These are phyloP conservation scores for Laothoe populi DNA, from an alignment of 2,888 invertebrate species.

Conservation along the genomic window DNA sequence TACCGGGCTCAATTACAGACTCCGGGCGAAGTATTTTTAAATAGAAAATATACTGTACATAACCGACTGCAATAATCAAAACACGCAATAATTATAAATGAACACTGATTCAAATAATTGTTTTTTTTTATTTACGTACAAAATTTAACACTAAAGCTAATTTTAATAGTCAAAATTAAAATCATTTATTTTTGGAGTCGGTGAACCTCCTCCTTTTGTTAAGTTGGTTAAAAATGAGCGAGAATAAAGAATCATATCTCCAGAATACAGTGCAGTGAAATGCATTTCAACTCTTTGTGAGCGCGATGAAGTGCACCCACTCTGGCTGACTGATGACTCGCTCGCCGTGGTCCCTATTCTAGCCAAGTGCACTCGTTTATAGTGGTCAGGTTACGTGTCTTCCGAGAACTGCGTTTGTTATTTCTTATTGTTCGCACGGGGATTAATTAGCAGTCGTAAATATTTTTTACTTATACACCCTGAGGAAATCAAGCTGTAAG, in stretches of 20 bases:
- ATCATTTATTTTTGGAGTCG: too few species aligned
- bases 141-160: too few species aligned
- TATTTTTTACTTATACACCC: constrained; percentile 5
- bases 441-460: constrained; percentile 18
- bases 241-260: constrained; percentile 18
- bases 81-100: too few species aligned
- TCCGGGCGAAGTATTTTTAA: too few species aligned
- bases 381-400: constrained; percentile 35
- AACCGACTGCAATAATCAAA: too few species aligned
- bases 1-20: too few species aligned
- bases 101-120: too few species aligned
- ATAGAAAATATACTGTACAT: too few species aligned
- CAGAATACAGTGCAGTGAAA: constrained; percentile 29
- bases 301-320: constrained; percentile 47
- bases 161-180: too few species aligned
- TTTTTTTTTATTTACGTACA: too few species aligned
- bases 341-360: constrained; percentile 35
- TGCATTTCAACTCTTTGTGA: constrained; percentile 37
- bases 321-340: constrained; percentile 61
- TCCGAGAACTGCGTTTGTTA: constrained; percentile 15
- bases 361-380: constrained; percentile 32
- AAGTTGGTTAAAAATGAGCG: constrained; percentile 2
- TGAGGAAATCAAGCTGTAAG: constrained; percentile 1
- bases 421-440: constrained; percentile 17
- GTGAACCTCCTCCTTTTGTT: too few species aligned